Evolutionary conservation across 1,140 invertebrate species (phyloP), one percentile per base, ranked within the genome.

Genomic region (Hyphantria cunea): DNA sequence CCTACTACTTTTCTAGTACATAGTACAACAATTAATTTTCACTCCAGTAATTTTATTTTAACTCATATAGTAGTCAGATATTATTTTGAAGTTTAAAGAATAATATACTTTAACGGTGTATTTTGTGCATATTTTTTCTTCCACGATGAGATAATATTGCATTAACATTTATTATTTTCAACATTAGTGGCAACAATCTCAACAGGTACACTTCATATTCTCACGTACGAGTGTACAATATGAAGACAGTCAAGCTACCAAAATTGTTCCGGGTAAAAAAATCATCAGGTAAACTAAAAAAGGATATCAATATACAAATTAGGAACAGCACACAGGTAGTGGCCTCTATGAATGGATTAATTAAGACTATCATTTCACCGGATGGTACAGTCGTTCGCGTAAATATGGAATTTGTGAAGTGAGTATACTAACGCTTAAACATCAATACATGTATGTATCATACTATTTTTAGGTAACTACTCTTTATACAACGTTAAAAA

Each of bases 351-450:
- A 62, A 75, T 10, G 87, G 87, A 0, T 64, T 88, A 9, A 55
- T 90, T 0, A 88, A 87, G 45, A 75, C 84, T 0, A 58, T 90
- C 8, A 70, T 82, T 0, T 65, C 74, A 0, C 59, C 74, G 0
- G 74, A 75, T 13, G 82, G 84, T 0, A 56, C 39, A 10, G 77
- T 79, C 25, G 66, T 70, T 25, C 85, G 82, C 0, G 68, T 88
- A 0, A 79, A 86, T 69, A 90, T 90, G 85, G 86, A 90, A 44
- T 88, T 76, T 68, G 84, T 82, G 6, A 79, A 86, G 87, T 90
- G 41, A 83, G 87, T 80, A 13, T 41, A 25, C 17, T 5, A 3
- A 25, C 17, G 5, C 17, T 5, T 25, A 25, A 10, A 52, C 10
- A 49, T 44, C 50, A 13, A n/a, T 51, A 13, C n/a, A n/a, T n/a